A percentile compares a stretch with the other conserved stretches of the same genome.
These are phyloP conservation scores for Numida meleagris DNA, from an alignment of 2,113 vertebrate genomes.

Conservation along the genomic window DNA sequence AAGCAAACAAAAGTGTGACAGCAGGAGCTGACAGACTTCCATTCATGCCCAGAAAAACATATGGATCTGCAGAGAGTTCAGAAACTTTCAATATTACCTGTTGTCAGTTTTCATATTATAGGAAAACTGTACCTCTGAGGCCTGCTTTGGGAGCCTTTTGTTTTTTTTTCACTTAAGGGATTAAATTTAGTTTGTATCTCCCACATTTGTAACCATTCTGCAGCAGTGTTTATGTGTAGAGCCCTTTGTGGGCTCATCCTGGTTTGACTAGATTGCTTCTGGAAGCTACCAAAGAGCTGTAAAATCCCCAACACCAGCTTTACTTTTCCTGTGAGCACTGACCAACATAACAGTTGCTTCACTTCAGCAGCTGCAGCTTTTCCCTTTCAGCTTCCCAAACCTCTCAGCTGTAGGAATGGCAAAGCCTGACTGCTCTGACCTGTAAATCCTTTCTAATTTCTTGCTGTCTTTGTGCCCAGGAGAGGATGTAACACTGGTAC, in stretches of 20 bases:
- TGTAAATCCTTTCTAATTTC: slow-evolving; percentile 69
- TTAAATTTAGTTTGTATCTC: slow-evolving; percentile 31
- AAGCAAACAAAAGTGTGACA: neutral
- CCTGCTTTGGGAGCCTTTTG: neutral
- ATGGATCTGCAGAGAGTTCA: neutral
- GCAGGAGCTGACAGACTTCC: neutral
- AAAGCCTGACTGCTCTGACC: slow-evolving; percentile 52
- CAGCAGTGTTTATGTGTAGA: slow-evolving; percentile 11
- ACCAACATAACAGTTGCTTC: slow-evolving; percentile 43
- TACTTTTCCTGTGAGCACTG: slow-evolving; percentile 58
- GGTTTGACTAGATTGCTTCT: slow-evolving; percentile 57
- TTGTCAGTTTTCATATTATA: slow-evolving; percentile 24
- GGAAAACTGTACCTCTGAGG: neutral
- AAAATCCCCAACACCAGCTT: slow-evolving; percentile 35
- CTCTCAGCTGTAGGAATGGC: slow-evolving; percentile 17
- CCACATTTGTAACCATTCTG: slow-evolving; percentile 40
- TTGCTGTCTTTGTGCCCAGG: slow-evolving; percentile 46
- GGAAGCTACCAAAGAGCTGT: slow-evolving; percentile 40
- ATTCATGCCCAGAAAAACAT: neutral
- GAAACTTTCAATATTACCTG: slow-evolving; percentile 23
- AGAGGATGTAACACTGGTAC: slow-evolving; percentile 33
- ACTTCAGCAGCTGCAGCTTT: slow-evolving; percentile 47
- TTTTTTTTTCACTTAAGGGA: neutral
- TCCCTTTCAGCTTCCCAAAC: slow-evolving; percentile 38
- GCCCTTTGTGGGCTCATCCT: slow-evolving; percentile 27